Evolutionary conservation across 2,888 invertebrate species (phyloP), one percentile per base, ranked within the genome.

Genomic region (Eristalis pertinax): DNA sequence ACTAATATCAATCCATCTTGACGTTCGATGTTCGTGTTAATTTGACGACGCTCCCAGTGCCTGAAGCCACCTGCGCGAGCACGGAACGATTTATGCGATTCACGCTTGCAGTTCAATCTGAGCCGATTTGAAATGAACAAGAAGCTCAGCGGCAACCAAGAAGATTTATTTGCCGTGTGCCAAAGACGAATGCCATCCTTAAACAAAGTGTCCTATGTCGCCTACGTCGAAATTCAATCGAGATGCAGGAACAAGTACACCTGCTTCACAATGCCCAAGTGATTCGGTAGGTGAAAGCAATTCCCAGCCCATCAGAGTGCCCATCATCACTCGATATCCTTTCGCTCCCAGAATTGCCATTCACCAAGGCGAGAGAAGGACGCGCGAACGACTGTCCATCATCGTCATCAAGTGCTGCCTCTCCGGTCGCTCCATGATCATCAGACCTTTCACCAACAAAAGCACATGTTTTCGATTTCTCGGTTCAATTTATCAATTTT

Each of bases 381-480:
- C 69, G 41, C 56, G 63, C 76, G 70, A 69, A 69, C 50, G 77
- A 77, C 69, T 77, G 62, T 63, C 77, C 58, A 72, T 79, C 72
- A 43, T 24, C 22, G 8, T 19, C 26, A 1, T 5, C 13, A 43
- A 50, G 22, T 35, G 11, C 26, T n/a, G 26, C 13, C 64, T 19
- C 35, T n/a, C 35, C 35, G 11, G 7, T 19, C 35, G 5, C 64
- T 7, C 63, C 63, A 63, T 29, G n/a, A n/a, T 8, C 26, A 63
- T 15, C 15, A 24, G 26, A 29, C 22, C 50, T n/a, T 8, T 26
- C 63, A 24, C 26, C 63, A 26, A 63, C 32, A 65, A 41, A 58
- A 65, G 78, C 70, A 78, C 64, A 78, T 78, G 78, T 72, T 78
- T 35, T 64, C 78, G 63, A 77, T 64, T 63, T 63, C 13, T 63